Evolutionary conservation across 2,888 invertebrate genomes (phyloP), one percentile per base, ranked within the genome.

Genomic region (Pristionchus exspectatus): DNA sequence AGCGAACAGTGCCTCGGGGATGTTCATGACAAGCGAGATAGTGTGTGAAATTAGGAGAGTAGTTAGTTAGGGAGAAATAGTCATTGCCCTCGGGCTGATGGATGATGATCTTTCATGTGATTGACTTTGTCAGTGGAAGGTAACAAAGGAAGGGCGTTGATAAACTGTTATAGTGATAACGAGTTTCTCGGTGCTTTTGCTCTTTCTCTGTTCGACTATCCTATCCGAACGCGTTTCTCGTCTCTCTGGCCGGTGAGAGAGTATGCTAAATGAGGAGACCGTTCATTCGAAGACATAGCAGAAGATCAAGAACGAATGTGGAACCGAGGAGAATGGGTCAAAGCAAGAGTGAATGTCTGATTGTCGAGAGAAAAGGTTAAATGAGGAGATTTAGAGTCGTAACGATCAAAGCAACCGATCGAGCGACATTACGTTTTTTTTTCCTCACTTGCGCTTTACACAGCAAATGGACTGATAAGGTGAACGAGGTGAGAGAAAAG

Each of bases 391-490:
- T 18, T 27, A 27, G 74, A 74, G 38, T 7, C 9, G 74, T 18
- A 74, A 74, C 18, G 77, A 54, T 44, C n/a, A 83, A 56, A 83
- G 56, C 16, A 54, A n/a, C n/a, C 27, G 27, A 21, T 18, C 54
- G 27, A 30, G 44, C 2, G 30, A 83, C 54, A 30, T 54, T 56
- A 56, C 56, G 83, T 54, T 56, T 81, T 54, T 56, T 50, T 81
- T 54, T 56, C 9, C 44, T 50, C 44, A 56, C 83, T 30, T 56
- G 83, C 83, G 50, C 83, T 56, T 83, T 56, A 54, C 56, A 54
- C 54, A 7, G 50, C 38, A 38, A 0, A 24, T 21, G 30, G 0
- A 18, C 77, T n/a, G 50, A n/a, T 81, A 33, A 81, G 81, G 50
- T 12, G 24, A 50, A 44, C 9, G 50, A 54, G 81, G 38, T 21